Evolutionary conservation across 1,140 invertebrate species (phyloP).

Genomic region (Ooceraea biroi): DNA sequence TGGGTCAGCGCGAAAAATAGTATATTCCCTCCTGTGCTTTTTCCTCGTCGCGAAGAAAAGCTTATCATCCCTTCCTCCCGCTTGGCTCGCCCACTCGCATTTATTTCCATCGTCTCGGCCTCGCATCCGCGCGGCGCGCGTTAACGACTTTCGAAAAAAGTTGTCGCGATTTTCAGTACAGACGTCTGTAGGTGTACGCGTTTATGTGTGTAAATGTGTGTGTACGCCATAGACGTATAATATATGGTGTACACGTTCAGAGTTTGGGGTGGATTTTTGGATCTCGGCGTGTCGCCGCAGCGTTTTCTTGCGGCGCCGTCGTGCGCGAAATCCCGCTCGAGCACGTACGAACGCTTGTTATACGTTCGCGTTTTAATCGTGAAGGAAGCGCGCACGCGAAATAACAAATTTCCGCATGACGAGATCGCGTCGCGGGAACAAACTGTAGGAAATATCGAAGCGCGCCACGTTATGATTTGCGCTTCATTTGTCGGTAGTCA

Average conservation of each 20-base stretch:
- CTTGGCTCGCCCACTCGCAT: conserved; percentile 30
- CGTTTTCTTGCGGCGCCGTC: neutral
- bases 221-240: no score
- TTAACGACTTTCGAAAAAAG: conserved; percentile 34
- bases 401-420: neutral
- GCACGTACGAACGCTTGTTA: conserved; percentile 1
- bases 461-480: neutral
- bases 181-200: no score
- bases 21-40: neutral
- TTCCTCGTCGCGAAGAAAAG: conserved; percentile 14
- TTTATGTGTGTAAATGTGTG: no score
- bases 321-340: neutral
- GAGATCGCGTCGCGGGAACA: conserved; percentile 27
- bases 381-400: neutral
- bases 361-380: neutral
- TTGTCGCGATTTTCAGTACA: conserved; percentile 5
- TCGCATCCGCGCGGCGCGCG: conserved; percentile 1
- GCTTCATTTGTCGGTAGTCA: neutral
- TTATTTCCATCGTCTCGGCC: conserved; percentile 39
- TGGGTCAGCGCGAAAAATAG: conserved; percentile 53
- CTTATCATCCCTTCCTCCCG: neutral
- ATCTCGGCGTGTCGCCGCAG: neutral
- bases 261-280: conserved; percentile 24
- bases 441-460: conserved; percentile 30
- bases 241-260: no score